Evolutionary conservation across 2,888 invertebrate species (phyloP), one percentile per base, ranked within the genome.

Genomic region (Dryococelus australis): DNA sequence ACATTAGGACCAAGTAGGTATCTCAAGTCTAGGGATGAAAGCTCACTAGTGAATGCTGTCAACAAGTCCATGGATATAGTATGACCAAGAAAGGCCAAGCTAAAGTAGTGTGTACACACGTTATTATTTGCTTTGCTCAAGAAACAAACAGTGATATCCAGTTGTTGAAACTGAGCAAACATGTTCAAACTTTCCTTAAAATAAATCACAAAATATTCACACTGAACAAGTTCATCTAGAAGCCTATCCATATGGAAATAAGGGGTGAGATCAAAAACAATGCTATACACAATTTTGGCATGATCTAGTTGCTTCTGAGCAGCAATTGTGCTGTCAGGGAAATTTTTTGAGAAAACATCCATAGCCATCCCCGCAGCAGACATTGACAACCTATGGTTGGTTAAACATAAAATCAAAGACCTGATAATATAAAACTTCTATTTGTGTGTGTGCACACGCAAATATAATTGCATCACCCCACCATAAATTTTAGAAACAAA

Each of bases 101-200:
- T 65, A 16, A 65, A 83, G 24, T 83, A 83, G 4, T 13, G 27
- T 13, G 83, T 83, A 13, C n/a, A 83, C 83, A 83, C 83, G 8
- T 83, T n/a, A 43, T 26, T 27, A 16, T 10, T 83, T 43, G 8
- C 24, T 20, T 83, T 43, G 26, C 43, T 83, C 83, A 9, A 83
- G 24, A 83, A 83, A 83, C 83, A 5, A 27, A 83, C 83, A 43
- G 83, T n/a, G 13, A 83, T 28, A 20, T 83, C 83, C 83, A 43
- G 8, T 27, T 83, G 83, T 20, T 26, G 83, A 9, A 35, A 43
- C 83, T 83, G 28, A 20, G 83, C 43, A 43, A 24, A 35, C 83
- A 12, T 83, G 83, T 83, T 83, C 20, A 83, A 27, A 24, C 65
- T 65, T 65, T 65, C 65, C 8, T 65, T 16, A 65, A 65, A 65